phyloP scores from a whole-genome alignment of 2,888 invertebrate species.

The Alloscopus bannaensis region DNA sequence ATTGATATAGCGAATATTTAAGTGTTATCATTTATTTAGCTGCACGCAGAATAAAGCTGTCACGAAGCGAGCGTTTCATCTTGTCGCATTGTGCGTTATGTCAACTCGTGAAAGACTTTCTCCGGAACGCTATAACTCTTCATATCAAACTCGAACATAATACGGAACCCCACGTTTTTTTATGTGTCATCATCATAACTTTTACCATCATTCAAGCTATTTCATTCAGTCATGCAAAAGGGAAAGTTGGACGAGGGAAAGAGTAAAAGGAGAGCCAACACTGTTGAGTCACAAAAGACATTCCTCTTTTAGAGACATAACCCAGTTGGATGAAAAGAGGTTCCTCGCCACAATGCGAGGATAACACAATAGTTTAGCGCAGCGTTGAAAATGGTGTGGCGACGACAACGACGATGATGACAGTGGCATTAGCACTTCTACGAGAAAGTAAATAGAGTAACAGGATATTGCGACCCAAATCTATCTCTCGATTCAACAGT shows the following conservation, averaged over 20 bases:
- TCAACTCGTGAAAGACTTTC: conserved; percentile 1
- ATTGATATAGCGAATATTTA: no score
- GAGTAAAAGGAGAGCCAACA: neutral
- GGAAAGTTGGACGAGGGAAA: conserved; percentile 12
- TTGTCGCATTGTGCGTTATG: neutral
- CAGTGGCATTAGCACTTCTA: conserved; percentile 21
- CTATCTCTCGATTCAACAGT: conserved; percentile 24
- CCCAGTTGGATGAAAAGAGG: conserved; percentile 21
- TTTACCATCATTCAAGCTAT: conserved; percentile 26
- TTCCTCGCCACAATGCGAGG: neutral
- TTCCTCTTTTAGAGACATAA: neutral
- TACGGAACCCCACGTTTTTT: neutral
- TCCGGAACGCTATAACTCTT: neutral
- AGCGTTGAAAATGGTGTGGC: neutral
- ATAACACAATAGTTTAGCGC: neutral
- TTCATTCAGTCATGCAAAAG: conserved; percentile 10
- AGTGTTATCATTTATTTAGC: no score
- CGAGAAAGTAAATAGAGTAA: conserved; percentile 20
- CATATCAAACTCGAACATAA: neutral
- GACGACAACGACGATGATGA: conserved; percentile 22
- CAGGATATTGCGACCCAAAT: conserved; percentile 30
- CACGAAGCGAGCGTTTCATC: neutral
- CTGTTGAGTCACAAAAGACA: conserved; percentile 9
- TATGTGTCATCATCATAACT: conserved; percentile 23
- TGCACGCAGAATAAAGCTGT: no score